A percentile compares a stretch with the other conserved stretches of the same genome.
Conservation (phyloP, 2,888 invertebrate species). For the Thelaira solivaga region DNA sequence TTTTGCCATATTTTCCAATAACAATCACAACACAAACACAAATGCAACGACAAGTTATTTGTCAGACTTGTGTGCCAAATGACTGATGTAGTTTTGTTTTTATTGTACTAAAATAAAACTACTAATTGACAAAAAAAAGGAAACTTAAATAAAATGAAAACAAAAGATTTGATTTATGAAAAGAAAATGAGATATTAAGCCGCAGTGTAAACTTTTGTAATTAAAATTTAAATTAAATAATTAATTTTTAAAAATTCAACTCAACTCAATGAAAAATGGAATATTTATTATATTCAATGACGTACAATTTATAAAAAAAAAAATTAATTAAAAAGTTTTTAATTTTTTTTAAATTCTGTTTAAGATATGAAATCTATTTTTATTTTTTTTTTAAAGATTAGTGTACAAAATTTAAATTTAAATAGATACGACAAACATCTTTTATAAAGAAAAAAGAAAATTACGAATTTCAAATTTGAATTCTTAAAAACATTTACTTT, state of each 20-base stretch:
- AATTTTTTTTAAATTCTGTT: constrained; percentile 30
- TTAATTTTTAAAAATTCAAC: background rate
- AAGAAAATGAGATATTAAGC: constrained; percentile 38
- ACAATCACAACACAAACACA: constrained; percentile 1
- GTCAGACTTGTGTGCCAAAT: constrained; percentile 77
- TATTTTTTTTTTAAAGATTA: constrained; percentile 2
- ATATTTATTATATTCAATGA: too few species aligned
- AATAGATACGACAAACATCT: too few species aligned
- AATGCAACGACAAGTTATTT: constrained; percentile 33
- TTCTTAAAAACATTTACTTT: too few species aligned
- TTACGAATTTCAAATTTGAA: too few species aligned
- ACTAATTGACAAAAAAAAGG: background rate
- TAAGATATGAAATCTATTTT: constrained; percentile 2
- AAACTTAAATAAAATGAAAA: background rate
- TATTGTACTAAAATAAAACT: constrained; percentile 64
- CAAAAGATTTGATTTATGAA: constrained; percentile 7
- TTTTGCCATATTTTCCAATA: constrained; percentile 32
- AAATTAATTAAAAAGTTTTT: constrained; percentile 10
- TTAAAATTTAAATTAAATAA: constrained; percentile 2
- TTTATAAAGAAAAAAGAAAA: too few species aligned
- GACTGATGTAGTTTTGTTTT: constrained; percentile 77
- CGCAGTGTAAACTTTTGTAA: constrained; percentile 48
- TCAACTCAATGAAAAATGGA: background rate
- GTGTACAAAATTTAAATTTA: too few species aligned
- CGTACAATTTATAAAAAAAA: background rate